Base-by-base conservation (phyloP, 2,888 invertebrate species). In the Archips xylosteana region DNA sequence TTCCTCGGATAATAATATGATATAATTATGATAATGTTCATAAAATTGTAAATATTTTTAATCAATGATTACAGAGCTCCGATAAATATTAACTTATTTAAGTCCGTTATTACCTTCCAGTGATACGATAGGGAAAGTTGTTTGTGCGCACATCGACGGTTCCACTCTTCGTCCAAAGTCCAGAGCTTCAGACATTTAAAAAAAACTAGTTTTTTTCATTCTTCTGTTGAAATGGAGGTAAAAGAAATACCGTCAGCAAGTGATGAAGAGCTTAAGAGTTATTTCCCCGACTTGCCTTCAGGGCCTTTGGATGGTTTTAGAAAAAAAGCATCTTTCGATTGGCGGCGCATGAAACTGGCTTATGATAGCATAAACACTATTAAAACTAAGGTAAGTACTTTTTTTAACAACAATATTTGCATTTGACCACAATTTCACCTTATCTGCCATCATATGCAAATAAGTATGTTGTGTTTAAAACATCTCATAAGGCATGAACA, bases 231-330 rank as follows among this genome's bases (percentile, higher is more conserved):
- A 36, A 75, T 75, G 76, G 80, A 78, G 73, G 71, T 70, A 13
- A 42, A 66, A 34, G 15, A 51, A 51, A 81, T 76, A 62, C 78
- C 82, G 71, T 66, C 76, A 49, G 83, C 88, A 36, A 78, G 85
- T 3, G 88, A 91, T 75, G 86, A 87, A 42, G 84, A 88, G 75
- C 78, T 95, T 70, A 88, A 89, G 75, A 80, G 87, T 5, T 90
- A 94, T 69, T 92, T 96, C 76, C 95, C 95, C 5, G 95, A 96
- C 80, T 95, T 96, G 75, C 95, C 96, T 15, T 87, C 89, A 39
- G 97, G 97, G 5, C 96, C 96, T 15, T 86, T 97, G 75, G 95
- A 96, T 80, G 83, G 80, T 5, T 97, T 96, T 81, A 93, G 97
- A 67, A 95, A 95, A 77, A 95, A 93, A 77, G 95, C 96, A 0